Evolutionary conservation across 2,113 vertebrate genomes (phyloP), one percentile per base, ranked within the genome.

Genomic region (Oryzias woworae): DNA sequence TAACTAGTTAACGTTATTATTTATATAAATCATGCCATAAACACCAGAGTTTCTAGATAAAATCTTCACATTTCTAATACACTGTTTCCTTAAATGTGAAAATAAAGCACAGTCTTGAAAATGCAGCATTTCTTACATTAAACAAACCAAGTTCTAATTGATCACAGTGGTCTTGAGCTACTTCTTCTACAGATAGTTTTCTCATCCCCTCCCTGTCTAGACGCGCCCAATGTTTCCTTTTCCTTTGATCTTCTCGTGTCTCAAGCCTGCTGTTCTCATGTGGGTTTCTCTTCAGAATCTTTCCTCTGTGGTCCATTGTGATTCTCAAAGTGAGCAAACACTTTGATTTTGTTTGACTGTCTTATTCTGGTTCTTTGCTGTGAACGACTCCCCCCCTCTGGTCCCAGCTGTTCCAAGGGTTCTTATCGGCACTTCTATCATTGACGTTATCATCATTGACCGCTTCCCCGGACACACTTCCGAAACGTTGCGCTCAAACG

Each of bases 191-290:
- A 28, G 26, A n/a, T 2, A 41, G 52, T 51, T 12, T 36, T 50
- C 26, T 0, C 56, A 1, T 0, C 20, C 23, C 54, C 22, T 31
- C 51, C 56, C 59, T 53, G 54, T 48, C 63, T 53, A 48, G 28
- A 44, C 48, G 45, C 46, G 48, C 31, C 52, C 7, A 16, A 17
- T 53, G 65, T 66, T 65, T 72, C 58, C 16, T 46, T 64, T 54
- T 26, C 13, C 58, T 60, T 50, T 82, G 48, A 70, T 73, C 53
- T 63, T 60, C 13, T 59, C 47, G 70, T 14, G 48, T 62, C 53
- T 75, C 54, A 22, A 36, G 54, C 47, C 24, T 15, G n/a, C 54
- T 23, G 8, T 15, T 58, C 52, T 49, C 24, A 22, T 66, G 62
- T 53, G 65, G 53, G 66, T 73, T 60, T 36, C 46, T 15, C 62